These are phyloP conservation scores for Entomobrya proxima DNA, from an alignment of 2,888 invertebrate genomes.

Conservation along the genomic window DNA sequence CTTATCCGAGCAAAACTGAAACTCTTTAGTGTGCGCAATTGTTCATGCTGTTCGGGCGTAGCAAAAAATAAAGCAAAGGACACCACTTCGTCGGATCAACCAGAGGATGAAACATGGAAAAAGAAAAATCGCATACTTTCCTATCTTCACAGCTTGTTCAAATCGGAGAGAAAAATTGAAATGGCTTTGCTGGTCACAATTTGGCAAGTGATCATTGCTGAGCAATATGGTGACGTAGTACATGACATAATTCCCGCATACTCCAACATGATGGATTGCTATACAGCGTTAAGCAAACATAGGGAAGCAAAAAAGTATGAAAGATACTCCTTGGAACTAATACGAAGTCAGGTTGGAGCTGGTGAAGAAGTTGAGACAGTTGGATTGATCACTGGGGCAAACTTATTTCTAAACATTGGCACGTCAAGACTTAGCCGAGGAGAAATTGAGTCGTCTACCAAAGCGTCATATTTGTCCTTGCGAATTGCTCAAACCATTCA, in stretches of 20 bases:
- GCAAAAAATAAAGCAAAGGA: background rate
- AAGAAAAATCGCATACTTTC: constrained; percentile 70
- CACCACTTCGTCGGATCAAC: background rate
- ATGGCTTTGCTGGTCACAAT: constrained; percentile 69
- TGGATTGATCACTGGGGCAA: constrained; percentile 69
- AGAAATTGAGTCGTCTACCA: constrained; percentile 52
- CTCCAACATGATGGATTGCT: constrained; percentile 72
- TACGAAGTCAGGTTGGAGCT: constrained; percentile 60
- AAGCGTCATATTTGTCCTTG: constrained; percentile 66
- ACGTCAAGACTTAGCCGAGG: constrained; percentile 65
- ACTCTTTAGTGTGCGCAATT: constrained; percentile 50
- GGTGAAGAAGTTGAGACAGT: constrained; percentile 65
- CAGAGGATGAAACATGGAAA: constrained; percentile 53
- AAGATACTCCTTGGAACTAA: constrained; percentile 59
- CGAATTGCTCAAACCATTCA: constrained; percentile 69
- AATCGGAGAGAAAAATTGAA: constrained; percentile 69
- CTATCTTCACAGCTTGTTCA: constrained; percentile 71
- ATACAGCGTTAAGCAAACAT: constrained; percentile 60
- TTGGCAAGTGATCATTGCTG: constrained; percentile 70
- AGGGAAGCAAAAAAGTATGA: constrained; percentile 67
- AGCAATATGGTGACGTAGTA: constrained; percentile 63
- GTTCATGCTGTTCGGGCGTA: constrained; percentile 2
- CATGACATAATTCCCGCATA: constrained; percentile 73
- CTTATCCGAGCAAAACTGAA: constrained; percentile 48
- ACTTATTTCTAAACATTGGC: constrained; percentile 65